These are phyloP conservation scores for Drosophila varians DNA, from an alignment of 1,140 invertebrate genomes.

Conservation along the genomic window DNA sequence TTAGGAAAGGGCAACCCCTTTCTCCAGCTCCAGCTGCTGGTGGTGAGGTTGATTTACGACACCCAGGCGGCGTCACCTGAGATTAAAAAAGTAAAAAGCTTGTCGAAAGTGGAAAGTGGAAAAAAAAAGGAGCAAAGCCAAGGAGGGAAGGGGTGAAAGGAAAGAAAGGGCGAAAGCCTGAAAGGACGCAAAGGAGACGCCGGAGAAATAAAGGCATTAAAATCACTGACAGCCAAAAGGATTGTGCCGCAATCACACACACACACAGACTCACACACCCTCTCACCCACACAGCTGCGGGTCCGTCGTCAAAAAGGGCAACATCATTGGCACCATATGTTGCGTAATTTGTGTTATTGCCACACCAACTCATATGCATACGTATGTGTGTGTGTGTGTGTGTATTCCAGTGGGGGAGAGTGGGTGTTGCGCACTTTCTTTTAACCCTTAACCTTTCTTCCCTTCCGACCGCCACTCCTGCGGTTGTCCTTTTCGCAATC, in stretches of 20 bases:
- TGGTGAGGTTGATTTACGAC: conserved; percentile 78
- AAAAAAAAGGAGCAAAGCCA: conserved; percentile 38
- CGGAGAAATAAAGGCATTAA: conserved; percentile 79
- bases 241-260: conserved; percentile 69
- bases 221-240: conserved; percentile 80
- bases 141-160: conserved; percentile 3
- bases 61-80: conserved; percentile 83
- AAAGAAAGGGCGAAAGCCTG: conserved; percentile 16
- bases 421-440: conserved; percentile 43
- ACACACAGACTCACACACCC: not conserved
- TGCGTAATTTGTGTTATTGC: conserved; percentile 83
- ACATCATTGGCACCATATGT: conserved; percentile 83
- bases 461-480: not conserved
- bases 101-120: conserved; percentile 62
- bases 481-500: conserved; percentile 48
- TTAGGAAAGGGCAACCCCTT: conserved; percentile 48
- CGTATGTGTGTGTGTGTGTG: conserved; percentile 5
- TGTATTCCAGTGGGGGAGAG: not conserved
- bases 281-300: conserved; percentile 6
- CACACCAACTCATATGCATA: conserved; percentile 57
- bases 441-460: conserved; percentile 27
- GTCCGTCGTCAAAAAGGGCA: conserved; percentile 66
- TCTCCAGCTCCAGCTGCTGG: conserved; percentile 36
- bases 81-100: conserved; percentile 83
- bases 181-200: conserved; percentile 33